These are phyloP conservation scores for Hylyphantes graminicola DNA, from an alignment of 1,140 invertebrate species.

Conservation along the genomic window DNA sequence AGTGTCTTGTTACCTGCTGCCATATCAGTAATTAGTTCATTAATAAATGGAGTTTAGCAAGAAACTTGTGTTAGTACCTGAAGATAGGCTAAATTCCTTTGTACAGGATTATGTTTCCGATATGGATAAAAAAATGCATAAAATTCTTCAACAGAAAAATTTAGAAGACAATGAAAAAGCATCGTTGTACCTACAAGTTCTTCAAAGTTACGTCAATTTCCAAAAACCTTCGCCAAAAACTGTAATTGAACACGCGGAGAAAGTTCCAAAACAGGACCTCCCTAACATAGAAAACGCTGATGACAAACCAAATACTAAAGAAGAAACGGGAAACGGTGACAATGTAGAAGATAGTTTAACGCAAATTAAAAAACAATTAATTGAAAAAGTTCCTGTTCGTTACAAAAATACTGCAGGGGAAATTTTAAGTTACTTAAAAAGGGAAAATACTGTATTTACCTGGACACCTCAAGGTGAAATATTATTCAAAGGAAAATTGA, in stretches of 20 bases:
- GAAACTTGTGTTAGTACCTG: conserved; percentile 13
- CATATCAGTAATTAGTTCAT: neutral
- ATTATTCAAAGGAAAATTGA: neutral
- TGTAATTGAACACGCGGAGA: too few relatives aligned
- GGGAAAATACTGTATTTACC: neutral
- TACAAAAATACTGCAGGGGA: neutral
- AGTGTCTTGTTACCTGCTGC: conserved; percentile 1
- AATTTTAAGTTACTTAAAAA: neutral
- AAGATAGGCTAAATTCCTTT: neutral
- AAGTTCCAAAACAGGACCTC: too few relatives aligned
- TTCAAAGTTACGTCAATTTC: conserved; percentile 18
- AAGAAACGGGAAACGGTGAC: neutral
- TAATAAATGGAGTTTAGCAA: conserved; percentile 20
- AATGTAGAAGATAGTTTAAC: neutral
- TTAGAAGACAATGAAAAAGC: neutral
- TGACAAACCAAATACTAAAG: neutral
- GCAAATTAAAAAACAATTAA: neutral
- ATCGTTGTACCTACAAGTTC: neutral
- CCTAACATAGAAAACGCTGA: too few relatives aligned
- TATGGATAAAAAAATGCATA: neutral
- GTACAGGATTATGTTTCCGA: too few relatives aligned
- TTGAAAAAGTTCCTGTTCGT: neutral
- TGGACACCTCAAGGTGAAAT: conserved; percentile 11
- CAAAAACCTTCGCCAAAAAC: too few relatives aligned
- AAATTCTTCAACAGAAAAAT: neutral